Evolutionary conservation across 2,113 vertebrate genomes (phyloP), one percentile per base, ranked within the genome.

Genomic region (Alethe castanea): DNA sequence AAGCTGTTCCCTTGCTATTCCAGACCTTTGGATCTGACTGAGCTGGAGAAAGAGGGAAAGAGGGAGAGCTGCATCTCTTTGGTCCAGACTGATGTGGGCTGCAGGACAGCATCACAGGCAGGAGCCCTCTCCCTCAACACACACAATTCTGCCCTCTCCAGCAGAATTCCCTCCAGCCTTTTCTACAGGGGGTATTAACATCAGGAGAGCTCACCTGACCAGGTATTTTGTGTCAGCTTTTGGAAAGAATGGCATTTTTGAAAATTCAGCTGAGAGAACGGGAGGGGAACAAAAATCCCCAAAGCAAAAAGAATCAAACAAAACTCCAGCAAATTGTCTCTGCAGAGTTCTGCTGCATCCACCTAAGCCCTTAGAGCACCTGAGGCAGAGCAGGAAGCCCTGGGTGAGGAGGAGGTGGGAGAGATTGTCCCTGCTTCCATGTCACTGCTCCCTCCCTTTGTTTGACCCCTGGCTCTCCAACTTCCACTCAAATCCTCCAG

Each of bases 171-270:
- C 71, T 73, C 85, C 62, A 66, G 28, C 19, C 56, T 54, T 62
- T 82, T 44, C 50, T 80, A 66, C 6, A 28, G 0, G 0, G 19
- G 14, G 3, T 60, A 56, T 42, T n/a, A 72, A 52, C 1, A 8
- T 9, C 53, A 88, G 44, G 31, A 88, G n/a, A 81, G 8, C 17
- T 19, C 71, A 66, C 42, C 25, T 70, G 38, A 69, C 4, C 61
- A 84, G 19, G 26, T 71, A 33, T 76, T 92, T 80, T 14, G 38
- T 60, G 26, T 18, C 38, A 83, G 12, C 24, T 81, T 38, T 62
- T 60, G 83, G 66, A 85, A 90, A 88, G 22, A 66, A 80, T 2
- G 5, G 61, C 25, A 19, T 40, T 85, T 91, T 92, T 7, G 48
- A 94, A 87, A 76, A n/a, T 17, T 24, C 33, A 70, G 22, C 5